Evolutionary conservation across 2,888 invertebrate genomes (phyloP).

Genomic region (Celastrina argiolus): DNA sequence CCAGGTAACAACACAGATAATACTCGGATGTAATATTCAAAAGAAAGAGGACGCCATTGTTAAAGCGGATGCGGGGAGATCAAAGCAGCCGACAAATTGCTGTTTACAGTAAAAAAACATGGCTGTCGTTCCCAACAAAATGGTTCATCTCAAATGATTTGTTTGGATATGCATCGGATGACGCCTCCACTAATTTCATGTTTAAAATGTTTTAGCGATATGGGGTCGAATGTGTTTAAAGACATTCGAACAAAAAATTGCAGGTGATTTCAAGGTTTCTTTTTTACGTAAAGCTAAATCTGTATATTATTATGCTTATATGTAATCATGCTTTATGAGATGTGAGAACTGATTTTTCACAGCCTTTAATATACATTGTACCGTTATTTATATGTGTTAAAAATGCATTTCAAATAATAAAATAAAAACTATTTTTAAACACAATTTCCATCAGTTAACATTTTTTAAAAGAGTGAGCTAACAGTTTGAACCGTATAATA

Average conservation of each 20-base stretch:
- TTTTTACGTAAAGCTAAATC: too few relatives aligned
- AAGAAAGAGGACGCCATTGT: constrained; percentile 47
- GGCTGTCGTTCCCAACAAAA: constrained; percentile 20
- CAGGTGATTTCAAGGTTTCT: background rate
- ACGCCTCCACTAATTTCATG: constrained; percentile 8
- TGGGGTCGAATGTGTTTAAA: background rate
- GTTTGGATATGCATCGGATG: constrained; percentile 8
- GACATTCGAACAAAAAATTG: too few relatives aligned
- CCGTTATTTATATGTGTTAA: too few relatives aligned
- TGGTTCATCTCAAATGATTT: constrained; percentile 11
- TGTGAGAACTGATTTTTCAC: too few relatives aligned
- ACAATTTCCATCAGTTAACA: too few relatives aligned
- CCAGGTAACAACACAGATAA: constrained; percentile 19
- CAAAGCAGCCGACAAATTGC: constrained; percentile 59
- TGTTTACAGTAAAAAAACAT: constrained; percentile 48
- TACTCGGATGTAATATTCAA: constrained; percentile 23
- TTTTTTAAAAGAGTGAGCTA: background rate
- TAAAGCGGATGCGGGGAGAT: constrained; percentile 67
- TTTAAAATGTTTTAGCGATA: background rate
- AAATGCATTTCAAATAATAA: too few relatives aligned
- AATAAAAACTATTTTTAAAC: too few relatives aligned
- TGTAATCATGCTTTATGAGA: too few relatives aligned
- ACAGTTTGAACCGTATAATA: background rate
- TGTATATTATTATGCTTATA: too few relatives aligned
- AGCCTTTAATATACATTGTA: too few relatives aligned